Percentiles rank a stretch among this genome's conserved stretches.
These are phyloP conservation scores for Tenthredo amoena DNA, from an alignment of 2,888 invertebrate genomes.

Conservation along the genomic window DNA sequence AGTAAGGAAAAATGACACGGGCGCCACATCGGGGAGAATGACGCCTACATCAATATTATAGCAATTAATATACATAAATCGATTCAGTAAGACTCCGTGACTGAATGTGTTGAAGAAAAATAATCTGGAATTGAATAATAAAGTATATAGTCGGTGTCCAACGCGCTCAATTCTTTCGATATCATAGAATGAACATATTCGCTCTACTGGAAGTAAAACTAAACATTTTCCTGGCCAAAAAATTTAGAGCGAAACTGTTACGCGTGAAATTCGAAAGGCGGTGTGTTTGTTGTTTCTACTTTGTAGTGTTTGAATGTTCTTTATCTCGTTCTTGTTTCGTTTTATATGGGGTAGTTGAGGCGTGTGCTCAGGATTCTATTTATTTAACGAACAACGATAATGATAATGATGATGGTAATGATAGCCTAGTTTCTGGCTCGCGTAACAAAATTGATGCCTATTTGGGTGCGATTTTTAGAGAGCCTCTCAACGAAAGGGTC, in stretches of 20 bases:
- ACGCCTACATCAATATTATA: no score
- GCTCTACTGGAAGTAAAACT: no score
- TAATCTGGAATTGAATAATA: background rate
- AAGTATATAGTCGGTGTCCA: background rate
- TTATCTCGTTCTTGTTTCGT: background rate
- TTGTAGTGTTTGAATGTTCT: background rate
- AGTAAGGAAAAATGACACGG: no score
- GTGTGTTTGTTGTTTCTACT: background rate
- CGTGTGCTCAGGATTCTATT: background rate
- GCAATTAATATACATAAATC: background rate
- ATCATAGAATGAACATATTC: no score
- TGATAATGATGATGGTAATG: background rate
- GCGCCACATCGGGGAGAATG: background rate
- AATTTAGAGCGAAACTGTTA: no score
- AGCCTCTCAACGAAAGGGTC: conserved; percentile 36
- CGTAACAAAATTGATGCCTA: conserved; percentile 22
- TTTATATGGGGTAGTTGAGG: background rate
- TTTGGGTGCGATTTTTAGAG: conserved; percentile 38
- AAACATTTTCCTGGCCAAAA: no score
- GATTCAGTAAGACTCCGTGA: background rate
- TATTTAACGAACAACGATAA: conserved; percentile 10
- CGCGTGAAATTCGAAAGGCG: background rate
- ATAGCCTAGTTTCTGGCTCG: conserved; percentile 12
- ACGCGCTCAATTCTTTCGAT: background rate
- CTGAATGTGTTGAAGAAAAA: background rate